These are phyloP conservation scores for Stigmatopora nigra DNA, from an alignment of 2,113 vertebrate species.

Conservation along the genomic window DNA sequence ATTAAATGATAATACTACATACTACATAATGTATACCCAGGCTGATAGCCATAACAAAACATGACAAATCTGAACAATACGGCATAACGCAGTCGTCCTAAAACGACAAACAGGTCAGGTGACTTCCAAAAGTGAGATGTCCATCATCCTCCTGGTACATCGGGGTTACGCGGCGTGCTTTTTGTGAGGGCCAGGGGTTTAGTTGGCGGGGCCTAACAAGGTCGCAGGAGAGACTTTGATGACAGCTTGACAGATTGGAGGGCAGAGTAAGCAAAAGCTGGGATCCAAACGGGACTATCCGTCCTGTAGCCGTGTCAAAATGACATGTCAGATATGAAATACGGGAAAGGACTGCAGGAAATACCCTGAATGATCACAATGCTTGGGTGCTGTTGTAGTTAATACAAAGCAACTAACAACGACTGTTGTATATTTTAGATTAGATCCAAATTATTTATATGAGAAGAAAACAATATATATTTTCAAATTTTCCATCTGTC, in stretches of 20 bases:
- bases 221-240: slow-evolving; percentile 39
- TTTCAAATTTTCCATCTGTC: too few relatives aligned
- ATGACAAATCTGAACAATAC: slow-evolving; percentile 45
- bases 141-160: slow-evolving; percentile 60
- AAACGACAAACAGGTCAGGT: slow-evolving; percentile 17
- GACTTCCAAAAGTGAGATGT: slow-evolving; percentile 37
- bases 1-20: too few relatives aligned
- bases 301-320: slow-evolving; percentile 14
- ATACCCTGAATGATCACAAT: background rate
- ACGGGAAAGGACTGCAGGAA: slow-evolving; percentile 2
- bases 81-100: slow-evolving; percentile 33
- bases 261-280: slow-evolving; percentile 24
- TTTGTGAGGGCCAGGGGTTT: slow-evolving; percentile 2
- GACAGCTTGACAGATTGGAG: slow-evolving; percentile 64
- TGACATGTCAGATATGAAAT: slow-evolving; percentile 10
- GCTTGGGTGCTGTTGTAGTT: background rate
- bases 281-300: slow-evolving; percentile 19
- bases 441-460: too few relatives aligned
- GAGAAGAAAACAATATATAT: too few relatives aligned
- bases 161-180: slow-evolving; percentile 29
- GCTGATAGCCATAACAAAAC: too few relatives aligned
- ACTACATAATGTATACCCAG: too few relatives aligned
- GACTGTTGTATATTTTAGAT: too few relatives aligned
- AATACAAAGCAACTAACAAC: background rate
- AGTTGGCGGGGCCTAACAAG: slow-evolving; percentile 50